phyloP scores from a whole-genome alignment of 2,797 vertebrate genomes.

The Ptychobarbus kaznakovi region DNA sequence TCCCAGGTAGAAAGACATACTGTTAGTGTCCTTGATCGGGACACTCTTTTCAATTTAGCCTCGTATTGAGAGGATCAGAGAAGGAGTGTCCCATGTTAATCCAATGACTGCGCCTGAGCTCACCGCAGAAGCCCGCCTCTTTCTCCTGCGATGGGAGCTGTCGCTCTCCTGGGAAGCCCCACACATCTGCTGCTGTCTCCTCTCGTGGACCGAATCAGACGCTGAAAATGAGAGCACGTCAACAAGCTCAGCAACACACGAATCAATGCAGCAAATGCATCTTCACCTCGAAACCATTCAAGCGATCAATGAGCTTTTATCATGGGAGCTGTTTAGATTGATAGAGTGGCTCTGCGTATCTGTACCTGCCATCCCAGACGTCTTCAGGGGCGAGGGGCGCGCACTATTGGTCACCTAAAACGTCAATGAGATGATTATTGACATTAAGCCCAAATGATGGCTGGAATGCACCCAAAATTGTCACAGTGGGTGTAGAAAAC shows the following conservation, averaged over 20 bases:
- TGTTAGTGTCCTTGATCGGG: constrained; percentile 68
- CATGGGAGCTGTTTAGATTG: constrained; percentile 20
- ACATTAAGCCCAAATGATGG: neutral
- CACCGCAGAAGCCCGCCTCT: constrained; percentile 73
- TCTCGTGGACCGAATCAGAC: constrained; percentile 71
- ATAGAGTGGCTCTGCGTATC: constrained; percentile 32
- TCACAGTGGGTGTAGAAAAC: neutral
- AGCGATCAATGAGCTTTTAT: constrained; percentile 37
- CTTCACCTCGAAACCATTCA: constrained; percentile 26
- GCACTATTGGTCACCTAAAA: constrained; percentile 77
- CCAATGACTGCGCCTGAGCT: constrained; percentile 61
- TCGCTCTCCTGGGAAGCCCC: constrained; percentile 64
- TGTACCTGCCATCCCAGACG: constrained; percentile 76
- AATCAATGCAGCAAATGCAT: constrained; percentile 35
- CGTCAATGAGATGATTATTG: constrained; percentile 21
- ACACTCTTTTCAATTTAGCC: constrained; percentile 69
- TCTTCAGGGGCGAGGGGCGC: constrained; percentile 71
- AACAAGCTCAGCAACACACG: neutral
- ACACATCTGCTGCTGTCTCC: constrained; percentile 70
- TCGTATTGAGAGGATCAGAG: constrained; percentile 64
- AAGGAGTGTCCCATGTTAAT: constrained; percentile 43
- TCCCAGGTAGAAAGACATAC: constrained; percentile 57
- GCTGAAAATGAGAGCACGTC: constrained; percentile 16
- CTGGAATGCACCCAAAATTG: neutral
- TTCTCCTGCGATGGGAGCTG: constrained; percentile 65